Evolutionary conservation across 2,113 vertebrate species (phyloP), one percentile per base, ranked within the genome.

Genomic region (Megaceryle torquata): DNA sequence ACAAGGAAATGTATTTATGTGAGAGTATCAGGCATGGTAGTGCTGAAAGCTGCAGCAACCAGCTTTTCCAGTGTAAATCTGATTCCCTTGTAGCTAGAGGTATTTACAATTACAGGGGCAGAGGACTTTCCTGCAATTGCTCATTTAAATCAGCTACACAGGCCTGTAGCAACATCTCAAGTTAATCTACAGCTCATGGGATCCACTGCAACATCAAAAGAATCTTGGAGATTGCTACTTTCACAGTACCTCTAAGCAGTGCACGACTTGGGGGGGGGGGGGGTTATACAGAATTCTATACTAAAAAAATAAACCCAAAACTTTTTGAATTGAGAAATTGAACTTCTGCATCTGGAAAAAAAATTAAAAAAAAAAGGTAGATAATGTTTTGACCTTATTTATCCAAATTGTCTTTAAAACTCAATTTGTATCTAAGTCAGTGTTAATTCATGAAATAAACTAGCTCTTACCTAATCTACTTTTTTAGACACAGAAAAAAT

Each of bases 401-500:
- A 43, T 64, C 25, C 22, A 78, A 84, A 63, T 25, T 67, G 9
- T 24, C 72, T 86, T 77, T 70, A 68, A 35, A 48, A 71, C 29
- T 48, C 48, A 29, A 31, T 56, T 88, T 86, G 92, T 93, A 67
- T 14, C 86, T 50, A 84, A 91, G 46, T 35, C 35, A 41, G n/a
- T 51, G 64, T 31, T 88, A 84, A 82, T 72, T 85, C 20, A n/a
- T 51, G 14, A 93, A 86, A 93, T 68, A 88, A 37, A 93, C 71
- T 74, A 89, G 69, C 44, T 71, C 57, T 71, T 89, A 43, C 7
- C 29, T 81, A 51, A 88, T 89, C 74, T 84, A 64, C 21, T 51
- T 61, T 93, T 91, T 92, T 79, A 82, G 81, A 53, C 48, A 86
- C 7, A 56, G 65, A 82, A 88, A 83, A 88, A 68, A 70, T 65